phyloP scores from a whole-genome alignment of 2,888 invertebrate genomes.

The Drosophila siamana region DNA sequence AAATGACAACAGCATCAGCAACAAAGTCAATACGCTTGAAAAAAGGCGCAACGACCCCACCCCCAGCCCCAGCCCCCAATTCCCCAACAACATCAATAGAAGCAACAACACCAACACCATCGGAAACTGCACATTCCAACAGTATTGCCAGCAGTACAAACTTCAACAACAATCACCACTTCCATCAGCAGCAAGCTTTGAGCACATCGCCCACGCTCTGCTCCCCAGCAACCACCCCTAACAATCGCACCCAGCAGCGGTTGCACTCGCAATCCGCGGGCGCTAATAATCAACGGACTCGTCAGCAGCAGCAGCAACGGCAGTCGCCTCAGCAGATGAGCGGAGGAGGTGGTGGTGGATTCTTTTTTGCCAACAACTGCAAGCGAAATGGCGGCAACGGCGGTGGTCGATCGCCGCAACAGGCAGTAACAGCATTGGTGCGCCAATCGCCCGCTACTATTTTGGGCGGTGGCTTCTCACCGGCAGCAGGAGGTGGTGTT shows the following conservation, averaged over 20 bases:
- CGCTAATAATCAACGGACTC: slow-evolving; percentile 66
- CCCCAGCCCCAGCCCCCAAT: slow-evolving; percentile 51
- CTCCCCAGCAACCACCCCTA: slow-evolving; percentile 55
- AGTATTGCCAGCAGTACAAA: slow-evolving; percentile 86
- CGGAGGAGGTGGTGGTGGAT: slow-evolving; percentile 50
- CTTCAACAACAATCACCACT: slow-evolving; percentile 55
- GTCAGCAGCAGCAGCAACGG: slow-evolving; percentile 59
- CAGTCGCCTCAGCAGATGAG: slow-evolving; percentile 68
- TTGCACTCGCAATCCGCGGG: slow-evolving; percentile 68
- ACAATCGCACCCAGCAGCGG: slow-evolving; percentile 63
- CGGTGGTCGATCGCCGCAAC: slow-evolving; percentile 74
- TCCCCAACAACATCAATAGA: slow-evolving; percentile 69
- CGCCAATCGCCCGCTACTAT: slow-evolving; percentile 82
- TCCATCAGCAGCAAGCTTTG: slow-evolving; percentile 65
- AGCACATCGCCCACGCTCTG: slow-evolving; percentile 62
- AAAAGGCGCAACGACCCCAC: slow-evolving; percentile 66
- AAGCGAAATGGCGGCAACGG: slow-evolving; percentile 59
- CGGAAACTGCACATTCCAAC: slow-evolving; percentile 85
- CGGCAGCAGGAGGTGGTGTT: slow-evolving; percentile 17
- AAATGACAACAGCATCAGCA: slow-evolving; percentile 84
- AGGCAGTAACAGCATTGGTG: slow-evolving; percentile 35
- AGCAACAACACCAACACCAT: slow-evolving; percentile 66
- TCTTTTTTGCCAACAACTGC: slow-evolving; percentile 67
- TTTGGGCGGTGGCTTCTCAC: slow-evolving; percentile 73
- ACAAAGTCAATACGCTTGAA: slow-evolving; percentile 82